Evolutionary conservation across 2,797 vertebrate species (phyloP).

Genomic region (Gymnocypris eckloni): DNA sequence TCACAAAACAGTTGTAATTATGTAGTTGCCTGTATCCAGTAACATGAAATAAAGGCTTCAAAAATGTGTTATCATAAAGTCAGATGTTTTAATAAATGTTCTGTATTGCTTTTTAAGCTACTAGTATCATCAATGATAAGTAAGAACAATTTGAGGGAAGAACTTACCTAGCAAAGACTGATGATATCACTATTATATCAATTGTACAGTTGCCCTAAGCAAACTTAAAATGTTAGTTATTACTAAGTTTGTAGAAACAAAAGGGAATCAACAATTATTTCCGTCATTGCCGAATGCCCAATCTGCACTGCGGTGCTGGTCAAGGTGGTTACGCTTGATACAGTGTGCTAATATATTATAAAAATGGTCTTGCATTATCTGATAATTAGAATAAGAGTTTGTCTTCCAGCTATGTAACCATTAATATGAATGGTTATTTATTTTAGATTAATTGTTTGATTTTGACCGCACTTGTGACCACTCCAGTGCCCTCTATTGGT

Average conservation of each 20-base stretch:
- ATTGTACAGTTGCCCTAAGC: neutral
- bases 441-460: constrained; percentile 20
- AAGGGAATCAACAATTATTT: neutral
- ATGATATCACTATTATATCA: neutral
- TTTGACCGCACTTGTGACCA: constrained; percentile 30
- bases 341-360: neutral
- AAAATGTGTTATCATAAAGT: neutral
- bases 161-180: neutral
- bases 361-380: neutral
- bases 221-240: neutral
- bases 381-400: neutral
- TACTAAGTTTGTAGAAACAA: neutral
- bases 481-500: constrained; percentile 62
- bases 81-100: neutral
- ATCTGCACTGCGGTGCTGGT: constrained; percentile 6
- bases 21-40: neutral
- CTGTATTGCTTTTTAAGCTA: neutral
- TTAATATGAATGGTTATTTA: neutral
- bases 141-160: neutral
- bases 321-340: constrained; percentile 11
- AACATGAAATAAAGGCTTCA: neutral
- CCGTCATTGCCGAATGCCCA: neutral
- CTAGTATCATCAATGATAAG: neutral
- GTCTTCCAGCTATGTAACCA: neutral
- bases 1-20: neutral